Percentiles rank a stretch among this genome's conserved stretches.
Evolutionary conservation across 2,888 invertebrate species (phyloP).

Genomic region (Trichogramma dendrolimi): DNA sequence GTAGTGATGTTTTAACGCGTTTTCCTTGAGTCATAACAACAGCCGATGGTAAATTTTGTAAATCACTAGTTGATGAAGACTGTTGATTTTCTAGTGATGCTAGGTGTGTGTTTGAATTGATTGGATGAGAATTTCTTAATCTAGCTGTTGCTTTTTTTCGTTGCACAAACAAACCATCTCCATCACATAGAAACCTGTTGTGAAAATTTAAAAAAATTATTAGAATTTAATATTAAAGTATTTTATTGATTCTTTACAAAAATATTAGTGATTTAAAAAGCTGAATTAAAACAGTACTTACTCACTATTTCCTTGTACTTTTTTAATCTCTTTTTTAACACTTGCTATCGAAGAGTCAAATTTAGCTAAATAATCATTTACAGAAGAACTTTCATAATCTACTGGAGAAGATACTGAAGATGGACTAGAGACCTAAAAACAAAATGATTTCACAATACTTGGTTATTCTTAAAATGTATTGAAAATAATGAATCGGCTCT

Average conservation of each 20-base stretch:
- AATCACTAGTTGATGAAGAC: constrained; percentile 57
- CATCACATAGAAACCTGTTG: constrained; percentile 57
- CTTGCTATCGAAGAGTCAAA: constrained; percentile 80
- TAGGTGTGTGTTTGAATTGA: constrained; percentile 48
- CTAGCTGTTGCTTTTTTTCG: constrained; percentile 58
- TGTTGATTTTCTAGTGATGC: constrained; percentile 43
- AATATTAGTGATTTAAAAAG: not conserved
- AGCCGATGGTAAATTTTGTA: constrained; percentile 53
- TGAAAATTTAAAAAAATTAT: no score
- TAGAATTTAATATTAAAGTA: not conserved
- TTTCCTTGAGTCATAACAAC: constrained; percentile 77
- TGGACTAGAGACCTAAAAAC: constrained; percentile 39
- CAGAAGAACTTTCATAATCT: constrained; percentile 71
- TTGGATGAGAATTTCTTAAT: constrained; percentile 58
- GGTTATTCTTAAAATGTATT: not conserved
- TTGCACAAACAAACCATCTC: constrained; percentile 57
- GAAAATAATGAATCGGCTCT: constrained; percentile 12
- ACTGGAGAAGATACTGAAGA: constrained; percentile 43
- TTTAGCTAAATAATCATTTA: constrained; percentile 76
- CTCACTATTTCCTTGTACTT: constrained; percentile 77
- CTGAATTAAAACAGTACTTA: constrained; percentile 56
- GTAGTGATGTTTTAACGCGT: constrained; percentile 74
- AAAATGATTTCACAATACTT: constrained; percentile 20
- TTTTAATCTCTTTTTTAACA: constrained; percentile 78
- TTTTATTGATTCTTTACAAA: not conserved